Conservation (phyloP, 2,888 invertebrate genomes). For the Rutpela maculata region DNA sequence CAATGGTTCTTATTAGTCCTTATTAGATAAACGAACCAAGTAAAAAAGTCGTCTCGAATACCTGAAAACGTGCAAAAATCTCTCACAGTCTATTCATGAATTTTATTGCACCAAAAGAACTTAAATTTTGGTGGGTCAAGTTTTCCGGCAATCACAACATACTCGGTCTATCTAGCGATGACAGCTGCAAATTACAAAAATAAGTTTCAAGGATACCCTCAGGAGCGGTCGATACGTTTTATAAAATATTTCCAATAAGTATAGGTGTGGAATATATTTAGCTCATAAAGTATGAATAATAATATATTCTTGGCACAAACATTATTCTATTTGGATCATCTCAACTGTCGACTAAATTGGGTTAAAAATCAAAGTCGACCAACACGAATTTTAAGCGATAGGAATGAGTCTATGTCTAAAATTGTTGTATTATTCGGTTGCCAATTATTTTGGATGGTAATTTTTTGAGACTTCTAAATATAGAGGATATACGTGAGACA, state of each 20-base stretch:
- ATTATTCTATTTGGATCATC: conserved; percentile 18
- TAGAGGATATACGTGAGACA: neutral
- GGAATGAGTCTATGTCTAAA: conserved; percentile 23
- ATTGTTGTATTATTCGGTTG: conserved; percentile 10
- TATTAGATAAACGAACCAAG: no score
- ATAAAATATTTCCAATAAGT: conserved; percentile 28
- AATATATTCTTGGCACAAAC: conserved; percentile 29
- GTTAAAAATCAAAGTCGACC: conserved; percentile 15
- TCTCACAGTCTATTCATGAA: no score
- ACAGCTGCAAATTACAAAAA: neutral
- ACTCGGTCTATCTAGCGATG: neutral
- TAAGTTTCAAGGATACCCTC: neutral
- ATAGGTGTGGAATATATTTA: conserved; percentile 5
- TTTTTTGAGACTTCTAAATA: conserved; percentile 9
- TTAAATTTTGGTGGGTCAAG: neutral
- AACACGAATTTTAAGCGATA: conserved; percentile 10
- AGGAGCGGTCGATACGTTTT: neutral
- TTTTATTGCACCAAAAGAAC: no score
- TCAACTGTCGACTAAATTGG: conserved; percentile 21
- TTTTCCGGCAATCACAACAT: neutral
- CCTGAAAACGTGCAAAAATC: no score
- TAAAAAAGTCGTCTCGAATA: no score
- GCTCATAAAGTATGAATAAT: conserved; percentile 17
- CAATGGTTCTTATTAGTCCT: no score
- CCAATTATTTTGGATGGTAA: conserved; percentile 12